phyloP scores from a whole-genome alignment of 2,888 invertebrate genomes.

The Erebia ligea region DNA sequence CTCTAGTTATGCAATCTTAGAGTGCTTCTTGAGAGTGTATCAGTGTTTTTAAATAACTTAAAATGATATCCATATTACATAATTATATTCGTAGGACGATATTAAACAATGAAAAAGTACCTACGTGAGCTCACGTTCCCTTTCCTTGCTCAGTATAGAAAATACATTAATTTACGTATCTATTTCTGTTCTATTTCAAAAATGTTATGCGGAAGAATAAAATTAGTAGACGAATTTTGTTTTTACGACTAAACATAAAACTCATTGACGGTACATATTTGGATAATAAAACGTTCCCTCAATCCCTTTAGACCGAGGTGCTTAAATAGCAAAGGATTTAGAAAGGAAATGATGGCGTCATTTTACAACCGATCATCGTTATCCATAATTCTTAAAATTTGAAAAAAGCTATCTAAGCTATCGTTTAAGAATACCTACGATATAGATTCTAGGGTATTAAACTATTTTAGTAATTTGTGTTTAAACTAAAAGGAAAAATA shows the following conservation, averaged over 20 bases:
- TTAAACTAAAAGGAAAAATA: no score
- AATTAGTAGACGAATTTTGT: slow-evolving; percentile 18
- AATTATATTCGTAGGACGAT: no score
- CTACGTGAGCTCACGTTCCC: background rate
- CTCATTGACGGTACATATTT: slow-evolving; percentile 23
- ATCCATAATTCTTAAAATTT: background rate
- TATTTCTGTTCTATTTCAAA: slow-evolving; percentile 11
- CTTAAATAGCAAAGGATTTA: background rate
- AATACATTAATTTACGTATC: background rate
- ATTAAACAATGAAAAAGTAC: background rate
- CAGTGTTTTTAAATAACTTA: no score
- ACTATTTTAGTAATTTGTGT: no score
- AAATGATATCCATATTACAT: no score
- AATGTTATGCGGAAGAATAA: slow-evolving; percentile 13
- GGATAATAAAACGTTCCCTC: slow-evolving; percentile 23
- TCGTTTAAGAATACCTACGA: no score
- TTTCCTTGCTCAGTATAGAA: background rate
- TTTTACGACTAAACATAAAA: slow-evolving; percentile 26
- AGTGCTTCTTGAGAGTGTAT: no score
- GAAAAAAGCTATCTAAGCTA: no score
- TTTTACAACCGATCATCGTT: background rate
- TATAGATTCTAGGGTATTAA: no score
- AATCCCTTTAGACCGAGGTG: slow-evolving; percentile 7
- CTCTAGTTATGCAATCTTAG: no score
- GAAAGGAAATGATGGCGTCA: slow-evolving; percentile 14